Conservation (phyloP, 2,113 vertebrate genomes). For the Reinhardtius hippoglossoides region DNA sequence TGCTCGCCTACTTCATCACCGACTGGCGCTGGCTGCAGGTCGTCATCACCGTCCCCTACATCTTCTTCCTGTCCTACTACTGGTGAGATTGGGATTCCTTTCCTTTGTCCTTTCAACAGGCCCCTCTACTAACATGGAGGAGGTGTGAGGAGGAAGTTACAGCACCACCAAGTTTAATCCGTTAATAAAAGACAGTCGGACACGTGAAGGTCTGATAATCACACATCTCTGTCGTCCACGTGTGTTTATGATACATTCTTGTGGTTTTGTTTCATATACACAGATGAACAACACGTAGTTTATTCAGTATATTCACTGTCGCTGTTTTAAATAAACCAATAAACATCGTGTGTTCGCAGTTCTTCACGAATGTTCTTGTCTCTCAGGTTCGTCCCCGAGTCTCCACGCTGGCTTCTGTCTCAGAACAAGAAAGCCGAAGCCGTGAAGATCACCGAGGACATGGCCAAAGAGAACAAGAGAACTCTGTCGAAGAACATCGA, state of each 20-base stretch:
- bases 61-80: conserved; percentile 92
- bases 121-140: too few relatives aligned
- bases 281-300: too few relatives aligned
- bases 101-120: too few relatives aligned
- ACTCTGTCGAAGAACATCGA: conserved; percentile 84
- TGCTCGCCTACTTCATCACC: conserved; percentile 91
- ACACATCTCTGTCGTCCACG: too few relatives aligned
- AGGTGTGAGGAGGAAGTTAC: too few relatives aligned
- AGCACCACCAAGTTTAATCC: too few relatives aligned
- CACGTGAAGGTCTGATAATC: too few relatives aligned
- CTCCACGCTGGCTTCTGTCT: conserved; percentile 95
- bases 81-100: conserved; percentile 82
- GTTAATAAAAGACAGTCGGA: too few relatives aligned
- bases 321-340: too few relatives aligned
- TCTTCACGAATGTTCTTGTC: background rate
- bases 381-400: conserved; percentile 92
- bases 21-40: conserved; percentile 94
- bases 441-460: conserved; percentile 84
- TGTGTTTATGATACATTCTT: too few relatives aligned
- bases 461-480: conserved; percentile 91
- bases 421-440: conserved; percentile 87
- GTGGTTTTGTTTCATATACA: too few relatives aligned
- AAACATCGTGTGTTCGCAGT: background rate
- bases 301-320: too few relatives aligned
- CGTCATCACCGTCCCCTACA: conserved; percentile 90